A percentile compares a stretch with the other conserved stretches of the same genome.
These are phyloP conservation scores for Felis chaus DNA, from an alignment of 2,113 vertebrate genomes.

Conservation along the genomic window DNA sequence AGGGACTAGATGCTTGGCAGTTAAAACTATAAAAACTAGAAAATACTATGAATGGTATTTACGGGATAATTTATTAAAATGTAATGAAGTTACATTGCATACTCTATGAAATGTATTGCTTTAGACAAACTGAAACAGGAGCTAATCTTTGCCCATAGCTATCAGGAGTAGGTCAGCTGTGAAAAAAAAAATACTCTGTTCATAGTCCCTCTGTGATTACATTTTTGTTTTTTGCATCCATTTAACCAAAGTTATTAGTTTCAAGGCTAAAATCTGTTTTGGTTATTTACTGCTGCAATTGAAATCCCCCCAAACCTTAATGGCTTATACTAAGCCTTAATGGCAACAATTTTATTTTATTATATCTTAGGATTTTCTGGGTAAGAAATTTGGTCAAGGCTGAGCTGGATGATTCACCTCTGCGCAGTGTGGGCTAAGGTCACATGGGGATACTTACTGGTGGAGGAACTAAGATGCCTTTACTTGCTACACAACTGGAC, in stretches of 20 bases:
- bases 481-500: not conserved
- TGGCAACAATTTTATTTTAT: not conserved
- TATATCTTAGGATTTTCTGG: not conserved
- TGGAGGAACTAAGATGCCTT: not conserved
- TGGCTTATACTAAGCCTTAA: not conserved
- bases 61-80: not conserved
- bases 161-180: not conserved
- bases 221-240: not conserved
- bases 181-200: not conserved
- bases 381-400: not conserved
- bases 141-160: not conserved
- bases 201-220: not conserved
- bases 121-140: not conserved
- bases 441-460: not conserved
- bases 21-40: not conserved
- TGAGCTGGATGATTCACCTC: not conserved
- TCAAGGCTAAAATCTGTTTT: not conserved
- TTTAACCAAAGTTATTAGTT: not conserved
- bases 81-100: not conserved
- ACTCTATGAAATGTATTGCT: not conserved
- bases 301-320: not conserved
- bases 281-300: too few species aligned
- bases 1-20: not conserved
- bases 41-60: not conserved
- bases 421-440: not conserved